Evolutionary conservation across 2,113 vertebrate genomes (phyloP), one percentile per base, ranked within the genome.

Genomic region (Cyprinus carpio): DNA sequence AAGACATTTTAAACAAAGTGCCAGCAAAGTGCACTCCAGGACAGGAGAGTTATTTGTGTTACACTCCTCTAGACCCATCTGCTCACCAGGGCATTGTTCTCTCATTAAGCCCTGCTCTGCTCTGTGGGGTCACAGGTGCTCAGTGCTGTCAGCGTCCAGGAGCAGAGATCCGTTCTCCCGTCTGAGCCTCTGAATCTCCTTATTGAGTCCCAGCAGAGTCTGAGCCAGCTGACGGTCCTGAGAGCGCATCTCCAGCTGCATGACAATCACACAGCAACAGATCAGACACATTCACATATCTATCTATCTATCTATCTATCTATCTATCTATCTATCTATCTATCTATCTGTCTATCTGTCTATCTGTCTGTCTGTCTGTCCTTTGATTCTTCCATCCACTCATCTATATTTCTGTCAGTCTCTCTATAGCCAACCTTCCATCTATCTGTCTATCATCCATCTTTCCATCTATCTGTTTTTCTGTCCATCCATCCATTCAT

Each of bases 191-290:
- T 95, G 94, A 86, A 97, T 95, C 84, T 94, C 90, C 0, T 89
- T 88, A 84, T 96, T 95, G 16, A 97, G 95, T n/a, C 95, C 94
- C 87, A 94, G 93, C 89, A 97, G 91, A 51, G 94, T 95, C 54
- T 95, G 92, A 90, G 96, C 92, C 60, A 97, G 91, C 43, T 90
- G 92, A 89, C 95, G 95, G 89, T 97, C 96, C 91, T 96, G 96
- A 16, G 93, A 92, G 13, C 96, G 95, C 96, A 97, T 96, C 90
- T 97, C 95, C 88, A 95, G 92, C 96, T 97, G 83, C 40, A 86
- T 71, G 85, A 71, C 88, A 40, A 85, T 6, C 76, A 89, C 78
- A 51, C 49, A 51, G 49, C 49, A 89, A 77, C 79, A 81, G 8
- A 83, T 81, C 25, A 83, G 58, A 31, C 43, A 82, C 34, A 23